Evolutionary conservation across 1,140 invertebrate species (phyloP).

Genomic region (Trichomalopsis sarcophagae): DNA sequence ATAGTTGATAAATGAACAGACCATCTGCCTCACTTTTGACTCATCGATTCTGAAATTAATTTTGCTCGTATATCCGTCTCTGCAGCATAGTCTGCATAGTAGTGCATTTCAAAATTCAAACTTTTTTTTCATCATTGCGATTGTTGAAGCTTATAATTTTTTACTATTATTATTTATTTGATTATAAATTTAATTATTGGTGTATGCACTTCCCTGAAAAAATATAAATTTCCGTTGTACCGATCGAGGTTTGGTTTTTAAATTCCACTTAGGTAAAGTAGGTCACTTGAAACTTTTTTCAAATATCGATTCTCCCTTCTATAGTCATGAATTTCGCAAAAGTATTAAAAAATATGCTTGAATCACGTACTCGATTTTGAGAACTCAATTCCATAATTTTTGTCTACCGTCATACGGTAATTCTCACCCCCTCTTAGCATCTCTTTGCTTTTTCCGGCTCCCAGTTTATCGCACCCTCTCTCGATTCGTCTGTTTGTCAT

Average conservation of each 20-base stretch:
- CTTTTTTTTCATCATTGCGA: too few species aligned
- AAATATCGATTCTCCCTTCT: conserved; percentile 24
- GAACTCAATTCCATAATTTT: not conserved
- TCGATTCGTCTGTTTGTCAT: conserved; percentile 15
- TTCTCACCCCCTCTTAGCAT: not conserved
- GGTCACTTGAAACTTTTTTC: conserved; percentile 6
- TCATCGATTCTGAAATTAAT: conserved; percentile 26
- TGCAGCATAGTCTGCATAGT: too few species aligned
- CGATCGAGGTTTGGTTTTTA: not conserved
- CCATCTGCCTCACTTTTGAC: conserved; percentile 14
- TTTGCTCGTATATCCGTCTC: not conserved
- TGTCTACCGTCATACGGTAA: not conserved
- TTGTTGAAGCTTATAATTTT: not conserved
- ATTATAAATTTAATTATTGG: not conserved
- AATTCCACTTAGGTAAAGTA: conserved; percentile 13
- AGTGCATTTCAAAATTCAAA: too few species aligned
- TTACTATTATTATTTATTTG: not conserved
- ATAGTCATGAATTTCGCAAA: not conserved
- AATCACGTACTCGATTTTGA: too few species aligned
- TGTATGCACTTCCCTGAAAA: not conserved
- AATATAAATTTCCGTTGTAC: not conserved
- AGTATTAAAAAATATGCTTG: not conserved
- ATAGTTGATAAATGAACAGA: conserved; percentile 15
- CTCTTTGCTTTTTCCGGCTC: conserved; percentile 12
- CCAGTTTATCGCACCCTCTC: conserved; percentile 15